Base-by-base conservation (phyloP, 2,113 vertebrate species). In the Ammodytes marinus region DNA sequence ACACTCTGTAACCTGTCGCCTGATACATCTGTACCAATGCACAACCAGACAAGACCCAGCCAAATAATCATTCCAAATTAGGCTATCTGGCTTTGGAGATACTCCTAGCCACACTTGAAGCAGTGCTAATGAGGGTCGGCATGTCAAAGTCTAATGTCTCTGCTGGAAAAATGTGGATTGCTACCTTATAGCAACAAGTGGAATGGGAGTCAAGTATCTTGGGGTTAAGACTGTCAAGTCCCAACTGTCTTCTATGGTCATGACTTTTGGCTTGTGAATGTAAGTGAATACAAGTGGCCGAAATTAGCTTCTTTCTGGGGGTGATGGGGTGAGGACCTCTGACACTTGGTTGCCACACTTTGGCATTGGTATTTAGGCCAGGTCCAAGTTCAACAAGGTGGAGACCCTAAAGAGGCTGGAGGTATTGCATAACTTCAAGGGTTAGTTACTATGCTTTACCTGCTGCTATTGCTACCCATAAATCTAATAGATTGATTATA, bases 31-130 rank as follows among this genome's bases (percentile, higher is more conserved):
- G 72, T 15, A 53, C n/a, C n/a, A 47, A 58, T 74, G 60, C 58
- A 64, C 39, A 79, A 19, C 17, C 39, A 70, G 66, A 74, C 68
- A 76, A 74, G 57, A 74, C 14, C 10, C 17, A 58, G 39, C 71
- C 77, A 70, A 69, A 82, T 78, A 64, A 65, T 68, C 37, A 81
- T 73, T 76, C 70, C 70, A 78, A 71, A 79, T 70, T 57, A 74
- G 63, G 50, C 65, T 27, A 52, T 80, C 42, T 15, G 39, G 4
- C 17, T 55, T 71, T 17, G 17, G 10, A 79, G 39, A 72, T 69
- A 65, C 17, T 57, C 39, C 17, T 14, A 46, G 47, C 47, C 14
- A 42, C 68, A 61, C 71, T 27, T 64, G 64, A 50, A 69, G 49
- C 9, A 3, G 42, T 8, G 61, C 14, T 43, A 13, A 14, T 9